Evolutionary conservation across 2,113 vertebrate genomes (phyloP), one percentile per base, ranked within the genome.

Genomic region (Pimephales promelas): DNA sequence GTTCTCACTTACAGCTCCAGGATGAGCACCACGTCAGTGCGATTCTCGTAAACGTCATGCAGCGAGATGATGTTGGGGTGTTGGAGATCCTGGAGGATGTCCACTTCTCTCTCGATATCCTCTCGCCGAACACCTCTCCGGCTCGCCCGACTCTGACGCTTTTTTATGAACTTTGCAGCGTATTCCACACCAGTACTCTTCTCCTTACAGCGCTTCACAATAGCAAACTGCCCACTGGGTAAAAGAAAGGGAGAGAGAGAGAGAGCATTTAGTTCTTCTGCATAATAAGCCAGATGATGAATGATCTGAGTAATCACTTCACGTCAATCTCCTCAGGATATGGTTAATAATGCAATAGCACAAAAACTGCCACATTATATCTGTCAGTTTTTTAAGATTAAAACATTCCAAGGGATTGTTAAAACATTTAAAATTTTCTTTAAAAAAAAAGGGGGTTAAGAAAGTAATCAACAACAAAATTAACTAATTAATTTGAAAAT

Each of bases 121-220:
- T 98, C 97, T 0, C 94, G 94, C 16, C 90, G 92, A 66, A 99
- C 96, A 0, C 97, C 98, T 0, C 97, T 95, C 47, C 96, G 93
- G 91, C 98, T 99, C 82, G 90, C 95, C 4, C 88, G 94, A 82
- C 93, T 97, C 90, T 95, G 96, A 0, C 97, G 94, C 90, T 99
- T 99, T 91, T 98, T 99, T 87, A 99, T 98, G 92, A 98, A 99
- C 89, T 99, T 99, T 26, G 97, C 98, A 0, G 98, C 98, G 0
- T 92, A 99, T 49, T 96, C 95, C 1, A 84, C 1, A 0, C 95
- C 95, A 0, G 95, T 95, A 90, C 93, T 95, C 86, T 91, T 97
- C 89, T 99, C 97, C 40, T 61, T 90, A 82, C 97, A 98, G 57
- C 93, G 95, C 92, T 95, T 98, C 90, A 99, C 98, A 0, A 99